Percentiles rank a stretch among this genome's conserved stretches.
These are phyloP conservation scores for Melolontha melolontha DNA, from an alignment of 2,888 invertebrate species.

Conservation along the genomic window DNA sequence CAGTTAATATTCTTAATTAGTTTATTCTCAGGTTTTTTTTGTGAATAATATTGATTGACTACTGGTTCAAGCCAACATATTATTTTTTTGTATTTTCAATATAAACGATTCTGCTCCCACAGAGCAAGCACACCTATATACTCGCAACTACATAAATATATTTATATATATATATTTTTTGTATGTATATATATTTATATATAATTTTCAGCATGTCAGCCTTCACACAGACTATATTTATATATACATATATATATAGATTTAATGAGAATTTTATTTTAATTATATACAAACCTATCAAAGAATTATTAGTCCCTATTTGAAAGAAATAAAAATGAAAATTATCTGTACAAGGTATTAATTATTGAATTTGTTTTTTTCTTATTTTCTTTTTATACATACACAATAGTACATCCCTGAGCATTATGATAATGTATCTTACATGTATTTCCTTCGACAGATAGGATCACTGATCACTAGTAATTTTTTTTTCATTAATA, in stretches of 20 bases:
- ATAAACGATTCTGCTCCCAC: constrained; percentile 43
- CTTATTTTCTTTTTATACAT: constrained; percentile 6
- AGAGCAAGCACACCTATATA: constrained; percentile 58
- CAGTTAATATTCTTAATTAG: constrained; percentile 13
- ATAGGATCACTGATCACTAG: constrained; percentile 7
- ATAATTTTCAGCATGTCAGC: constrained; percentile 19
- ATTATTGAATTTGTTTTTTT: constrained; percentile 9
- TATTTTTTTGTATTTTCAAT: constrained; percentile 43
- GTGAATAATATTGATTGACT: constrained; percentile 26
- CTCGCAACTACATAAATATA: constrained; percentile 50
- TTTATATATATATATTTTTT: constrained; percentile 26
- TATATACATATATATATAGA: constrained; percentile 19
- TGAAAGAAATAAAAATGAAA: no score
- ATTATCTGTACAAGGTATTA: constrained; percentile 18
- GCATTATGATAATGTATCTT: constrained; percentile 37
- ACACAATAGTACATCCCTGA: constrained; percentile 31
- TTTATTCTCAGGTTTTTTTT: not conserved
- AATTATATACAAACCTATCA: constrained; percentile 9
- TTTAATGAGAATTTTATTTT: constrained; percentile 19
- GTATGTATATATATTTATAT: constrained; percentile 21
- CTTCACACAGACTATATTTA: constrained; percentile 34
- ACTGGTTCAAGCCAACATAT: constrained; percentile 34
- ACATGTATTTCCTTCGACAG: constrained; percentile 22
- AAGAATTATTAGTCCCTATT: not conserved
- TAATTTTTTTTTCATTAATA: no score